Evolutionary conservation across 2,888 invertebrate genomes (phyloP).

Genomic region (Alitta virens): DNA sequence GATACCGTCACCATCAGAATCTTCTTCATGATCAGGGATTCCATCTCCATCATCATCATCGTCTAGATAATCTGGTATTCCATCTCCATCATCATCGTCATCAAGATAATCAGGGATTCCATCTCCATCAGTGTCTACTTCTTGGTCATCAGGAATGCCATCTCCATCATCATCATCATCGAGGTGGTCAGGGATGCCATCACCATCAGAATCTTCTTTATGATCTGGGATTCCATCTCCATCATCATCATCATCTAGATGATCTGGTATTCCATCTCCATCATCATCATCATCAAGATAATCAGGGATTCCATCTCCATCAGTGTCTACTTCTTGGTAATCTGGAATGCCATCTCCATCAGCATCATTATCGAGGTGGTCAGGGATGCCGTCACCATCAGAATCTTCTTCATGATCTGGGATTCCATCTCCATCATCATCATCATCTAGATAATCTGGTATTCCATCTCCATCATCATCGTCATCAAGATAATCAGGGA

Average conservation of each 20-base stretch:
- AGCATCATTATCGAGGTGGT: constrained; percentile 24
- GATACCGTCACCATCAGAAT: constrained; percentile 41
- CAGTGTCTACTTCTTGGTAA: constrained; percentile 17
- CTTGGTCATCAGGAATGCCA: constrained; percentile 20
- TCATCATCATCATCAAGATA: constrained; percentile 27
- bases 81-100: constrained; percentile 26
- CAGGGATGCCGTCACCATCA: constrained; percentile 33
- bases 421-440: constrained; percentile 25
- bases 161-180: constrained; percentile 35
- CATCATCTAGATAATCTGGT: constrained; percentile 36
- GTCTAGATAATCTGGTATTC: constrained; percentile 36
- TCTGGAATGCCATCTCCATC: constrained; percentile 32
- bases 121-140: constrained; percentile 42
- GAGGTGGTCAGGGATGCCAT: constrained; percentile 33
- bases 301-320: constrained; percentile 33
- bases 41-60: constrained; percentile 37
- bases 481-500: constrained; percentile 24
- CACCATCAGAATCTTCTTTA: constrained; percentile 30
- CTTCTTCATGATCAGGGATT: constrained; percentile 36
- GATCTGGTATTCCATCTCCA: constrained; percentile 36
- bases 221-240: constrained; percentile 30
- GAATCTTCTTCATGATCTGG: constrained; percentile 28
- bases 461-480: constrained; percentile 32
- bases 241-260: constrained; percentile 35
- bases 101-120: constrained; percentile 37